Evolutionary conservation across 2,113 vertebrate species (phyloP).

Genomic region (Dromas ardeola): DNA sequence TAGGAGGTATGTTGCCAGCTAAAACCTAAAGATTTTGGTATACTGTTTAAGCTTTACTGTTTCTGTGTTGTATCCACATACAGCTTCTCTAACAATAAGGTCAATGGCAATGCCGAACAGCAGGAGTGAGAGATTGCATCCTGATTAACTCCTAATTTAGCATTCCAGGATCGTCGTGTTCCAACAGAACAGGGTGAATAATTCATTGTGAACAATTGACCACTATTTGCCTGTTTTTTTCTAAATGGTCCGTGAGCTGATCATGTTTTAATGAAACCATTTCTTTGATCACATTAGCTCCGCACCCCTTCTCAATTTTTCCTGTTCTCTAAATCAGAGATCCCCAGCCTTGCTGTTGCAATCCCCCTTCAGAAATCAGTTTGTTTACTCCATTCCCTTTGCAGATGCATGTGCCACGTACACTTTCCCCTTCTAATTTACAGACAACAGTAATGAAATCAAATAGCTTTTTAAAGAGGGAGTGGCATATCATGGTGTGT

Average conservation of each 20-base stretch:
- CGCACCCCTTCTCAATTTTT: background rate
- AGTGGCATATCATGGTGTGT: background rate
- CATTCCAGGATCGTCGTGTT: constrained; percentile 43
- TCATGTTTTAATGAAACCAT: background rate
- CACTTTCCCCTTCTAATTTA: background rate
- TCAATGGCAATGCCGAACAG: constrained; percentile 26
- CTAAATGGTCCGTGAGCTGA: background rate
- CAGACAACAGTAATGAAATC: background rate
- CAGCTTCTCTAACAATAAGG: constrained; percentile 4
- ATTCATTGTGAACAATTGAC: constrained; percentile 37
- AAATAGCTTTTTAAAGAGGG: background rate
- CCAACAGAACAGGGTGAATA: constrained; percentile 36
- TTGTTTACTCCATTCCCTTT: background rate
- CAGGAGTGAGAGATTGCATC: constrained; percentile 16
- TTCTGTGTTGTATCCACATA: background rate
- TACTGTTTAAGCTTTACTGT: background rate
- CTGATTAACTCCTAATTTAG: constrained; percentile 47
- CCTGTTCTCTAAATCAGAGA: background rate
- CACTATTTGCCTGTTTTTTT: constrained; percentile 41
- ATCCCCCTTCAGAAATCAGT: background rate
- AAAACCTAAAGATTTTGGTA: background rate
- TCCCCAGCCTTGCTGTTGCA: background rate
- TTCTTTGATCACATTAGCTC: background rate
- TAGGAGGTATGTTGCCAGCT: background rate
- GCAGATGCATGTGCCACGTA: background rate